Conservation (phyloP, 2,797 vertebrate genomes). For the Pseudomugil tenellus region DNA sequence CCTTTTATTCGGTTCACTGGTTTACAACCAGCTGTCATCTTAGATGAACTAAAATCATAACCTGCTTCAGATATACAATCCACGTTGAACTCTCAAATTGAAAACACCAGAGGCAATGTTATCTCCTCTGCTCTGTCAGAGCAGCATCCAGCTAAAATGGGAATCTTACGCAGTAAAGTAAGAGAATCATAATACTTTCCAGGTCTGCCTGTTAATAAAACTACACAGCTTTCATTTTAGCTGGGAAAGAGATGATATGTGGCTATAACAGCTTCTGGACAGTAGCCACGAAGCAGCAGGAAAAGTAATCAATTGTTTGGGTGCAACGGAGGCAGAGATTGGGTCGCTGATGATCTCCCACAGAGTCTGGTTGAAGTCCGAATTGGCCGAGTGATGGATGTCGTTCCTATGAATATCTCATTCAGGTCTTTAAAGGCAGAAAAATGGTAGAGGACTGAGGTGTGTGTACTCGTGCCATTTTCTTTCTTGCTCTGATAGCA, state of each 20-base stretch:
- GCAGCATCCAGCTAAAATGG: slow-evolving; percentile 50
- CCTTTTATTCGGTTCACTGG: slow-evolving; percentile 10
- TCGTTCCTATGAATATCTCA: slow-evolving; percentile 66
- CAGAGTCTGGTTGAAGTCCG: slow-evolving; percentile 47
- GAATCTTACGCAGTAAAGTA: slow-evolving; percentile 35
- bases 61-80: slow-evolving; percentile 38
- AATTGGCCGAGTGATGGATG: slow-evolving; percentile 71
- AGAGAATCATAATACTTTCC: slow-evolving; percentile 49
- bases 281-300: slow-evolving; percentile 45
- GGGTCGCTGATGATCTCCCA: slow-evolving; percentile 48
- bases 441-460: slow-evolving; percentile 38
- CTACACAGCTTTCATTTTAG: slow-evolving; percentile 57
- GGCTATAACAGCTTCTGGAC: slow-evolving; percentile 57
- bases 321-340: slow-evolving; percentile 69
- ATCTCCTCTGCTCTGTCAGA: slow-evolving; percentile 45
- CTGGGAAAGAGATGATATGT: slow-evolving; percentile 57
- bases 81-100: slow-evolving; percentile 17
- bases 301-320: slow-evolving; percentile 71
- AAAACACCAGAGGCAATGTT: slow-evolving; percentile 39
- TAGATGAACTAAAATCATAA: slow-evolving; percentile 21
- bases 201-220: slow-evolving; percentile 57
- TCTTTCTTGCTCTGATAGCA: slow-evolving; percentile 25
- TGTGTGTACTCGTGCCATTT: slow-evolving; percentile 29
- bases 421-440: slow-evolving; percentile 51
- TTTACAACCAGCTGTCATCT: slow-evolving; percentile 12